Conservation (phyloP, 2,113 vertebrate genomes). For the Buteo buteo region DNA sequence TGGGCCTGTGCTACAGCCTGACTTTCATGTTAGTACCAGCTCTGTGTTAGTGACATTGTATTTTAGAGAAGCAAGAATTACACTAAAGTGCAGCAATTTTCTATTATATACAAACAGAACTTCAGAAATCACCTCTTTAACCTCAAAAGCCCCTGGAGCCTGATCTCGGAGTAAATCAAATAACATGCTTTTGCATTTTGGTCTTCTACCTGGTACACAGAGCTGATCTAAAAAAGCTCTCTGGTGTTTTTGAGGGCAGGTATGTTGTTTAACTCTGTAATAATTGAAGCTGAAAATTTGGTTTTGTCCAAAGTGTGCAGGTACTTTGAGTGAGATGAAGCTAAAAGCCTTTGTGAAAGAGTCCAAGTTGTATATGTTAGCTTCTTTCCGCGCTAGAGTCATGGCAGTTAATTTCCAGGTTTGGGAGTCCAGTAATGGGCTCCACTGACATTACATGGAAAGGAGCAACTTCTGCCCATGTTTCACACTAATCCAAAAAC, state of each 20-base stretch:
- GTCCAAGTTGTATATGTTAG: background rate
- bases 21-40: background rate
- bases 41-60: background rate
- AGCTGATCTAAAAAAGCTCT: background rate
- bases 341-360: background rate
- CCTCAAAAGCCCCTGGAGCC: background rate
- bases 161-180: background rate
- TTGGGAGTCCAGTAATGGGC: background rate
- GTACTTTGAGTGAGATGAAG: background rate
- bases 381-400: background rate
- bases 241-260: background rate
- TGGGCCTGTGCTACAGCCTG: background rate
- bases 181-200: slow-evolving; percentile 17
- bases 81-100: slow-evolving; percentile 11
- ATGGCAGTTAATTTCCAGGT: background rate
- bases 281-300: background rate
- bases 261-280: background rate
- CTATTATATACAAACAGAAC: background rate
- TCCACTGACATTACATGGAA: background rate
- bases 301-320: background rate
- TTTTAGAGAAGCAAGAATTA: background rate
- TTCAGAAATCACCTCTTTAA: slow-evolving; percentile 9
- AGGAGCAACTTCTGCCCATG: background rate
- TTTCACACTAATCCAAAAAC: background rate
- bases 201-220: background rate